These are phyloP conservation scores for Sycophaga agraensis DNA, from an alignment of 1,140 invertebrate genomes.

Conservation along the genomic window DNA sequence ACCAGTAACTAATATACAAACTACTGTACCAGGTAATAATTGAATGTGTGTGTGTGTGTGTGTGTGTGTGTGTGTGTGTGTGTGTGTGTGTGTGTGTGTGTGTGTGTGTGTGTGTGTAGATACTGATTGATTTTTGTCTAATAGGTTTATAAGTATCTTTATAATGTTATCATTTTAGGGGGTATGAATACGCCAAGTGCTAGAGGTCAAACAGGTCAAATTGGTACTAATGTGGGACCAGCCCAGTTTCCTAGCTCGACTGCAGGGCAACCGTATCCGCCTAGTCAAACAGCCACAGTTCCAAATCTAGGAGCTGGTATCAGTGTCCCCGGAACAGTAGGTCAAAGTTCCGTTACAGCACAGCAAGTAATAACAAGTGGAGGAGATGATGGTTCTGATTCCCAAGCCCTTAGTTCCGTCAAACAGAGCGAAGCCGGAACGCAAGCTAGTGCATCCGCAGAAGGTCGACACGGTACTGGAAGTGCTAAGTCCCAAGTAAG, in stretches of 20 bases:
- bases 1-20: too few relatives aligned
- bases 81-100: too few relatives aligned
- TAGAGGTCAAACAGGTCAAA: background rate
- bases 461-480: constrained; percentile 71
- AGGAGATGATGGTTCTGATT: constrained; percentile 64
- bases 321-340: background rate
- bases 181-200: too few relatives aligned
- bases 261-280: background rate
- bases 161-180: too few relatives aligned
- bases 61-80: too few relatives aligned
- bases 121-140: too few relatives aligned
- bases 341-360: background rate
- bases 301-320: background rate
- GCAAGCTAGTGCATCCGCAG: constrained; percentile 70
- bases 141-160: too few relatives aligned
- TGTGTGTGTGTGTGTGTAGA: too few relatives aligned
- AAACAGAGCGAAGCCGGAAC: constrained; percentile 68
- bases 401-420: constrained; percentile 73
- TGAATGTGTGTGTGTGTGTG: too few relatives aligned
- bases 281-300: background rate
- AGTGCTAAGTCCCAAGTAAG: constrained; percentile 77
- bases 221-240: too few relatives aligned
- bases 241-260: background rate
- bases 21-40: too few relatives aligned
- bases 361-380: background rate